Evolutionary conservation across 2,888 invertebrate species (phyloP).

Genomic region (Palloptera scutellata): DNA sequence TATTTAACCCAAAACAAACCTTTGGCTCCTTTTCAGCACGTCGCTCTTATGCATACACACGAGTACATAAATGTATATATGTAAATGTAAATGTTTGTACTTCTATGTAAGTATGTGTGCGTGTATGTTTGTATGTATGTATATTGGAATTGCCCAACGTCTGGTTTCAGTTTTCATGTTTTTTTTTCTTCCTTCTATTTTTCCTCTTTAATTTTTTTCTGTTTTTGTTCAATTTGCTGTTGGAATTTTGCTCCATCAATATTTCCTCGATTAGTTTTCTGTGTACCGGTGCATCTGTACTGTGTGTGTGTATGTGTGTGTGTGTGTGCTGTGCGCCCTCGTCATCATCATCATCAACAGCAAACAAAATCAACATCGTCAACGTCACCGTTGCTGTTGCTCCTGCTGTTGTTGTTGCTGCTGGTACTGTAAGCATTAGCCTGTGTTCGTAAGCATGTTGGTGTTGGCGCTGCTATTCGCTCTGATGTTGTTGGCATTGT

Average conservation of each 20-base stretch:
- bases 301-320: constrained; percentile 27
- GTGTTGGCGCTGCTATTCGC: background rate
- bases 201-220: background rate
- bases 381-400: constrained; percentile 1
- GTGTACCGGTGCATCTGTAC: constrained; percentile 2
- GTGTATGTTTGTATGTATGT: background rate
- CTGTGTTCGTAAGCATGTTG: background rate
- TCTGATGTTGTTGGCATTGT: background rate
- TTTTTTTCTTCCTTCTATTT: constrained; percentile 12
- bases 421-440: background rate
- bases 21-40: background rate
- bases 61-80: background rate
- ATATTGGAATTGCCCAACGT: background rate
- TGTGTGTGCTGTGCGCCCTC: constrained; percentile 24
- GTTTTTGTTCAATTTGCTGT: constrained; percentile 7
- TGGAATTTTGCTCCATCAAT: background rate
- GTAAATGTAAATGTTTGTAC: background rate
- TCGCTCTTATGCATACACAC: too few species aligned
- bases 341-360: background rate
- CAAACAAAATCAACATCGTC: background rate
- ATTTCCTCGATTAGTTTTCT: too few species aligned
- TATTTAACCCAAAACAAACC: constrained; percentile 1
- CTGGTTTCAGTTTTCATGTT: constrained; percentile 5
- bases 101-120: background rate
- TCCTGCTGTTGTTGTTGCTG: constrained; percentile 18